These are phyloP conservation scores for Bubalus kerabau DNA, from an alignment of 2,113 vertebrate genomes.

Conservation along the genomic window DNA sequence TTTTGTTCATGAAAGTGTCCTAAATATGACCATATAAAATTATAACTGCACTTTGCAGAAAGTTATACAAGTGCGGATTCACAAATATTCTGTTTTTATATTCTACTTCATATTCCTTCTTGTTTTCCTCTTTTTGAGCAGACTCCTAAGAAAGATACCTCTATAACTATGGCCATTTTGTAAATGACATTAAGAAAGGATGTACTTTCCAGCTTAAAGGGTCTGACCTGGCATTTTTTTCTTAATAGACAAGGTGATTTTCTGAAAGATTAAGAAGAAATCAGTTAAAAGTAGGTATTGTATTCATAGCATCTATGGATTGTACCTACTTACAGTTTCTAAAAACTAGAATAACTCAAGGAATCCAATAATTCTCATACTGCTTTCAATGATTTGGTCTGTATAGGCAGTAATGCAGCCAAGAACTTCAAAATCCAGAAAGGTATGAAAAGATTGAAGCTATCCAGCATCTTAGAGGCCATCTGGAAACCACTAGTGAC, in stretches of 20 bases:
- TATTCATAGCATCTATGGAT: not conserved
- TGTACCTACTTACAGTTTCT: not conserved
- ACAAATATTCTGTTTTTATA: not conserved
- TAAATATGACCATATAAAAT: not conserved
- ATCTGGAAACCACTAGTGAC: not conserved
- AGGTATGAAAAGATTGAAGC: not conserved
- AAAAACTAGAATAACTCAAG: not conserved
- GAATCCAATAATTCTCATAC: not conserved
- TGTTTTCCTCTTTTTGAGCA: not conserved
- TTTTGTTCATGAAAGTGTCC: not conserved
- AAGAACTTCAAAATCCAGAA: not conserved
- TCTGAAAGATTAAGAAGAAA: not conserved
- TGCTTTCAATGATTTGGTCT: not conserved
- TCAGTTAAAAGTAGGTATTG: not conserved
- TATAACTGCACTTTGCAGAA: not conserved
- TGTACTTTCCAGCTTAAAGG: not conserved
- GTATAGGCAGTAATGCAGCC: not conserved
- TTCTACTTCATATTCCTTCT: not conserved
- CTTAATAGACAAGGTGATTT: not conserved
- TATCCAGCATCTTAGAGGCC: not conserved
- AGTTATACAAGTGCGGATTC: not conserved
- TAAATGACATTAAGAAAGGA: not conserved
- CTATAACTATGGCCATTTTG: not conserved
- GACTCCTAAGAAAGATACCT: not conserved
- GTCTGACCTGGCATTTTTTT: not conserved